Evolutionary conservation across 1,140 invertebrate species (phyloP), one percentile per base, ranked within the genome.

Genomic region (Aphelinus certus): DNA sequence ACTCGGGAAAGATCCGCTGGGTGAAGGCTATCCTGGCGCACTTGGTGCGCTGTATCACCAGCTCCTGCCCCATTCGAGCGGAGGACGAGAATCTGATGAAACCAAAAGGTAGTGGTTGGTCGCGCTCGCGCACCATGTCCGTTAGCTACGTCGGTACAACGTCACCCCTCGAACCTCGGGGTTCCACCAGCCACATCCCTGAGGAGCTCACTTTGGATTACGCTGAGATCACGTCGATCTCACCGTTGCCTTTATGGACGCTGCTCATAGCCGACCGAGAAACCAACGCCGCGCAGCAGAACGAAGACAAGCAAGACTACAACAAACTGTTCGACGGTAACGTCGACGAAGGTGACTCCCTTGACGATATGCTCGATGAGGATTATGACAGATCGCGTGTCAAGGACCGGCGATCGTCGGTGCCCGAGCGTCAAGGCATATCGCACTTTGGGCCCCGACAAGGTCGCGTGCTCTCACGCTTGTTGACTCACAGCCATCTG

Each of bases 21-120:
- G 98, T 99, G 0, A 99, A 99, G 87, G 97, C 98, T 0, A 99
- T 99, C 75, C 88, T 99, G 55, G 94, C 96, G 2, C 98, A 99
- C 91, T 89, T 99, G 56, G 96, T 99, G 9, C 92, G 92, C 79
- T 94, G 93, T 81, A 94, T 95, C 72, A 93, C 93, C 42, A 93
- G 92, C 26, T 90, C 91, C 1, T 92, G 91, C 77, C 90, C 85
- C 0, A 77, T 88, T 3, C 76, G 84, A 6, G 89, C 90, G 4
- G 92, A 93, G 70, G 92, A 94, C 80, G 92, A 93, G 53, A 92
- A 89, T 84, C 74, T 82, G 48, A 84, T 85, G 68, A 87, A 87
- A 46, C 82, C 89, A 26, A 85, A 89, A 10, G 80, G 81, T 67
- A 70, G 80, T 42, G 93, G 92, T 68, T 97, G 95, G 95, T 95